phyloP scores from a whole-genome alignment of 2,888 invertebrate genomes.

The Leuctra nigra region DNA sequence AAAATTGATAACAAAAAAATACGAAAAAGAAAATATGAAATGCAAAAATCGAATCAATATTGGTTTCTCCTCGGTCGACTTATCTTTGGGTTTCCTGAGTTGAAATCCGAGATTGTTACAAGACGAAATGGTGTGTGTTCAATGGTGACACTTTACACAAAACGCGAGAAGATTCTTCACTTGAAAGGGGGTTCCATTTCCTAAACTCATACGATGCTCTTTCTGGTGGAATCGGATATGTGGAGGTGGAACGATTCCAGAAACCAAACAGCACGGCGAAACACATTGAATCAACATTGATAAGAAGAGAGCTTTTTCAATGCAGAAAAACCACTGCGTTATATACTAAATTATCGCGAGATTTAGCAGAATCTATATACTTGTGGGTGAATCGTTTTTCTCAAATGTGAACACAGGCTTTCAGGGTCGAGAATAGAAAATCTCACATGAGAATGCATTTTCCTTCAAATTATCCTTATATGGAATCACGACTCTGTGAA shows the following conservation, averaged over 20 bases:
- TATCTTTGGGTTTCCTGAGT: slow-evolving; percentile 26
- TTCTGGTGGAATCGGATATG: slow-evolving; percentile 14
- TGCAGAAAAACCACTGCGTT: neutral
- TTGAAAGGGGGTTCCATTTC: slow-evolving; percentile 22
- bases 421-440: no score
- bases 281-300: slow-evolving; percentile 15
- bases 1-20: slow-evolving; percentile 9
- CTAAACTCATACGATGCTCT: slow-evolving; percentile 18
- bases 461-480: no score
- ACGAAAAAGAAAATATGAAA: slow-evolving; percentile 22
- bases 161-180: slow-evolving; percentile 11
- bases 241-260: slow-evolving; percentile 4
- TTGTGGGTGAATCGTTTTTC: no score
- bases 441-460: no score
- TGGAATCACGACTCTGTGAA: no score
- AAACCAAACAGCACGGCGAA: slow-evolving; percentile 11
- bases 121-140: slow-evolving; percentile 17
- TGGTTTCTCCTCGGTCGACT: slow-evolving; percentile 23
- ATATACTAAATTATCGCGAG: no score
- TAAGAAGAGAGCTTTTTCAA: neutral
- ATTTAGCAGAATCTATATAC: no score
- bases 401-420: no score
- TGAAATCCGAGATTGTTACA: slow-evolving; percentile 17
- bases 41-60: slow-evolving; percentile 26
- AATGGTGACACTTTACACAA: slow-evolving; percentile 25